These are phyloP conservation scores for Lepidurus packardi DNA, from an alignment of 1,140 invertebrate species.

Conservation along the genomic window DNA sequence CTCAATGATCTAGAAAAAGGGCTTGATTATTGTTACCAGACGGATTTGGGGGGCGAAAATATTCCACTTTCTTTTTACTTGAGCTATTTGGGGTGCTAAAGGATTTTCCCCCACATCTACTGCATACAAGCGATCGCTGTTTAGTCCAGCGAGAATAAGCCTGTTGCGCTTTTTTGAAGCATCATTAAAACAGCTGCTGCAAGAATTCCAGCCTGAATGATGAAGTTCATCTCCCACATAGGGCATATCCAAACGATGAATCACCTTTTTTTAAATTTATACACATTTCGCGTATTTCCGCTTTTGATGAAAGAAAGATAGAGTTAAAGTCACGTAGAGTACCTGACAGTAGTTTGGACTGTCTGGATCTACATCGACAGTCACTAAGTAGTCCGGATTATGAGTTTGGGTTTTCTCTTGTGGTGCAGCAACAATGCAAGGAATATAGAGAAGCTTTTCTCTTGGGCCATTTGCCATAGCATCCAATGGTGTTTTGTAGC, in stretches of 20 bases:
- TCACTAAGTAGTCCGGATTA: conserved; percentile 80
- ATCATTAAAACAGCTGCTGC: conserved; percentile 77
- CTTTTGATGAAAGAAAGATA: conserved; percentile 30
- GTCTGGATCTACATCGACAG: conserved; percentile 81
- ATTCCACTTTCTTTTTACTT: conserved; percentile 46
- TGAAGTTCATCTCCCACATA: conserved; percentile 82
- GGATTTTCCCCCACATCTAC: conserved; percentile 70
- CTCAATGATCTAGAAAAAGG: conserved; percentile 48
- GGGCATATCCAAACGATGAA: conserved; percentile 74
- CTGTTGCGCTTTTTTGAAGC: conserved; percentile 60
- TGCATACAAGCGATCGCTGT: conserved; percentile 78
- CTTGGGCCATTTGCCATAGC: conserved; percentile 69
- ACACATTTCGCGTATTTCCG: not conserved
- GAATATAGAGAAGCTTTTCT: conserved; percentile 80
- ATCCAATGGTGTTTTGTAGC: conserved; percentile 56
- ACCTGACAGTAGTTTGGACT: conserved; percentile 83
- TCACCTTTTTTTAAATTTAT: conserved; percentile 58
- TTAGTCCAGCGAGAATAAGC: conserved; percentile 73
- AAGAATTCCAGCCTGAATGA: conserved; percentile 93
- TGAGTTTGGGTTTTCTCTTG: conserved; percentile 43
- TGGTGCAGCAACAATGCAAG: conserved; percentile 69
- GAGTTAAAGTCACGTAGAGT: conserved; percentile 32
- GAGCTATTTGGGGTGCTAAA: conserved; percentile 56
- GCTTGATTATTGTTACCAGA: no score
- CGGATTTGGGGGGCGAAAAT: no score